Base-by-base conservation (phyloP, 2,113 vertebrate species). In the Nycticebus coucang region DNA sequence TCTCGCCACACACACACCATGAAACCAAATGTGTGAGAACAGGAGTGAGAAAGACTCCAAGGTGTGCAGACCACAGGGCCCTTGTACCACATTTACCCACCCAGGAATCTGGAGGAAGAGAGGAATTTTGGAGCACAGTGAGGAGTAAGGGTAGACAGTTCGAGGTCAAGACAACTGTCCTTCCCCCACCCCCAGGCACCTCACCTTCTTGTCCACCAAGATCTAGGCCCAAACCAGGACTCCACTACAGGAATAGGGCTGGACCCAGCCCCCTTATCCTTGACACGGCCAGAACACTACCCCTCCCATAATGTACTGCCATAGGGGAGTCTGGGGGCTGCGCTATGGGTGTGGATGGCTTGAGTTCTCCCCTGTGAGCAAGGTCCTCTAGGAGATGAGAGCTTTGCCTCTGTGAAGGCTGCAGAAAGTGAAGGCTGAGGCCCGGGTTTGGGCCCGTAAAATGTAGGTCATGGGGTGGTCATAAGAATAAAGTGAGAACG, bases 311-410 rank as follows among this genome's bases (percentile, higher is more conserved):
- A 15, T 1, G 21, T n/a, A 15, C 2, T 7, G 10, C 74, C n/a
- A 22, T 14, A 35, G 55, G 74, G 62, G 45, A 8, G 13, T 1
- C 33, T 18, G 9, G 15, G 2, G 17, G 18, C 53, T 14, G 5
- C 90, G 37, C 64, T 5, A 9, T 1, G 5, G 74, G 41, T 35
- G 11, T 13, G 78, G 14, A 4, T 4, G 13, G 12, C 28, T 69
- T 19, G 5, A 11, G n/a, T 7, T 33, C 50, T 55, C 71, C 66
- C 21, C 59, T 11, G 10, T 0, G 0, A 28, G 50, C 35, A 1
- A 41, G 26, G 53, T 35, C 45, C 33, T 62, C 82, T 5, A n/a
- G 62, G 26, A 53, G 35, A 18, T 6, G 6, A 75, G 50, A 19
- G 37, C 7, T 17, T n/a, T 10, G 33, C 33, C 35, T 41, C 57